Base-by-base conservation (phyloP, 2,888 invertebrate genomes). In the Rhodophaea formosa region DNA sequence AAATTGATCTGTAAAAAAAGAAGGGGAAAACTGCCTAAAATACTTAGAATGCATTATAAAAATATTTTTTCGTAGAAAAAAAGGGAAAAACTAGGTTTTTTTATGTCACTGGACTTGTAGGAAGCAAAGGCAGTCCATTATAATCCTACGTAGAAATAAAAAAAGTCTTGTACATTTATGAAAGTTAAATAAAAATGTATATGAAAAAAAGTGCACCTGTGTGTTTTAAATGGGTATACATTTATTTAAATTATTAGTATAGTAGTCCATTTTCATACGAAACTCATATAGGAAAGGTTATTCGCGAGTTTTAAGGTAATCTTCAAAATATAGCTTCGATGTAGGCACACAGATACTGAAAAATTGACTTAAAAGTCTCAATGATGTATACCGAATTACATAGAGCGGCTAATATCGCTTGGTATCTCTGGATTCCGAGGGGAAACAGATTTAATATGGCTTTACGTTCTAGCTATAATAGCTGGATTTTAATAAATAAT, bases 81-180 rank as follows among this genome's bases (percentile, higher is more conserved):
- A 35, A 12, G 16, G 17, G 35, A 39, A 51, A 17, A 39, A 35
- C 16, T 1, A 0, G 23, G 5, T 23, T 51, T 51, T 51, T 30
- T 51, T 35, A 35, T 51, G 51, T 39, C 39, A 35, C 51, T 35
- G 51, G 17, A 39, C 16, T 12, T 7, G 16, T 32, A 12, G 35
- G 6, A 17, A 51, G 51, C 51, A n/a, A 32, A 10, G 51, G 51
- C 51, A 56, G 63, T 63, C 63, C 65, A 61, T 57, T 59, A 43
- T 53, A 55, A 62, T 61, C 51, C 51, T 60, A 61, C 45, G 23
- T 63, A 63, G 61, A 58, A 56, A 63, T 57, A 58, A 58, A 57
- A 62, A 63, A 62, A 59, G 49, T 61, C 59, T 55, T 66, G 66
- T 66, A 66, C 62, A 62, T 62, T 53, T 60, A 61, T 51, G 58